Base-by-base conservation (phyloP, 2,888 invertebrate species). In the Monochamus alternatus region DNA sequence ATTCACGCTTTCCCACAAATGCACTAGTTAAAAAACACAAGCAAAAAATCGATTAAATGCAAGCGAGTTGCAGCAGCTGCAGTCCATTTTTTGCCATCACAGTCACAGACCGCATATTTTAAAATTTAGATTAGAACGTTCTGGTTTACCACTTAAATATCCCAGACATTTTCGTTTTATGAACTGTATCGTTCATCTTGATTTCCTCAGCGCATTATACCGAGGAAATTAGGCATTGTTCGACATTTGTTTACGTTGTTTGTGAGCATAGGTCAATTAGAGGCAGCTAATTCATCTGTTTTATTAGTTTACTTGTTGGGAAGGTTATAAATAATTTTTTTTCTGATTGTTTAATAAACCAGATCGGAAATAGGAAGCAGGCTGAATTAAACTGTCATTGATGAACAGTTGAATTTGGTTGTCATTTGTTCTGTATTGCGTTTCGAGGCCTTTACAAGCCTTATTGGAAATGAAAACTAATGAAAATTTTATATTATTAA, bases 331-430 rank as follows among this genome's bases (percentile, higher is more conserved):
- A 44, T 14, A 43, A 14, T 30, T 22, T 47, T 64, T 47, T 22
- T 66, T 22, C 32, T 66, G 43, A 52, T 66, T 66, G 66, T 32
- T 52, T 32, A 66, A 66, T 66, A 14, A 66, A 22, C 32, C 4
- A 12, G 52, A 12, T 66, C 12, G 71, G 71, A 63, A 62, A 62
- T 51, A 47, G 60, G 62, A 55, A 71, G 58, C 38, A 67, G 14
- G 51, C 47, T 44, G 5, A 44, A n/a, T 30, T 44, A 10, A 12
- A 14, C 38, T 66, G 47, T 52, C 47, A 22, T n/a, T 22, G 55
- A 12, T 47, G 47, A 47, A 47, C 55, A 55, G n/a, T 0, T 55
- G 55, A 8, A n/a, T 5, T 55, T 14, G 55, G 55, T n/a, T 14
- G 3, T 9, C 9, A 9, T 47, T 47, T 55, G 10, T 12, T 55